Percentiles rank a stretch among this genome's conserved stretches.
These are phyloP conservation scores for Eonycteris spelaea DNA, from an alignment of 2,113 vertebrate genomes.

Conservation along the genomic window DNA sequence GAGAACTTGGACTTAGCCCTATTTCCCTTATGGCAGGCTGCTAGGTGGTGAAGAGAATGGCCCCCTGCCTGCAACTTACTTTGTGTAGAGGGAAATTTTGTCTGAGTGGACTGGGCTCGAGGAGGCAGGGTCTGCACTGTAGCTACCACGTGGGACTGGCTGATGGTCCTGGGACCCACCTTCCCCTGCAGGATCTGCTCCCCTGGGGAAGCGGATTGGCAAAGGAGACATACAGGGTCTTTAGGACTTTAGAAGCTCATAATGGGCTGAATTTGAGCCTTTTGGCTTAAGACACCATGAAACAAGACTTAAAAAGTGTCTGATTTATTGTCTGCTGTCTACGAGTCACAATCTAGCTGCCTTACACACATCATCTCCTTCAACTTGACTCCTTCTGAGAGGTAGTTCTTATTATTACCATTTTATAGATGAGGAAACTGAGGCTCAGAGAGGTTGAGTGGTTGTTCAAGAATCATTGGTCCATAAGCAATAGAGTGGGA, in stretches of 20 bases:
- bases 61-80: background rate
- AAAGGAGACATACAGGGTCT: background rate
- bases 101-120: background rate
- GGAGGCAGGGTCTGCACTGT: too few relatives aligned
- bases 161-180: rapidly evolving
- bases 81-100: background rate
- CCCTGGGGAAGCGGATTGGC: background rate
- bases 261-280: background rate
- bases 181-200: background rate
- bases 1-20: background rate
- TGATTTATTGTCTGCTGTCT: background rate
- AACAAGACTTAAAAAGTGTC: background rate
- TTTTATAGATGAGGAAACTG: background rate
- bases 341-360: background rate
- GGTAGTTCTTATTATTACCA: background rate
- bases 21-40: background rate
- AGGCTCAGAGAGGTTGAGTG: background rate
- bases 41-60: background rate
- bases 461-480: background rate
- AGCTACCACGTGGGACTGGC: background rate
- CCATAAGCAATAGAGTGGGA: background rate
- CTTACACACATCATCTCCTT: background rate
- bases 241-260: background rate
- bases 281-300: background rate
- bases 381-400: background rate